Evolutionary conservation across 1,140 invertebrate genomes (phyloP), one percentile per base, ranked within the genome.

Genomic region (Oreohelix idahoensis): DNA sequence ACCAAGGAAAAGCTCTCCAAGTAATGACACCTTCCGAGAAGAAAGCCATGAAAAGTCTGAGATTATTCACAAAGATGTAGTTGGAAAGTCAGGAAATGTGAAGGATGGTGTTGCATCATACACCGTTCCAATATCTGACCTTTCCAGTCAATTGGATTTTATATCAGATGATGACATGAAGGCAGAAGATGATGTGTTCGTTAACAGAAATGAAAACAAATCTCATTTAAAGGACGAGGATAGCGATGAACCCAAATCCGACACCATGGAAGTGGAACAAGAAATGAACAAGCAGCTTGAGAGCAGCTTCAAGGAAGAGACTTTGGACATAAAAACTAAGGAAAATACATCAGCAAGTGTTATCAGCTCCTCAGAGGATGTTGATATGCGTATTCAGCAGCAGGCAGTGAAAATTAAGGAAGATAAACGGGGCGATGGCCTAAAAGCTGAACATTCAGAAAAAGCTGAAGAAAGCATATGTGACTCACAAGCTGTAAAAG

Each of bases 311-410:
- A 32, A 53, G 45, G 26, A 53, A 17, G 42, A 53, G 23, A 53
- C 20, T 11, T 2, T 23, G n/a, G n/a, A n/a, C n/a, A n/a, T n/a
- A n/a, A 20, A 77, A 29, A 1, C 36, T 1, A 2, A 77, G 11
- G n/a, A 29, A 66, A n/a, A 5, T 5, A 35, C 20, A 11, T 8
- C 63, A 66, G 63, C 23, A 2, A 66, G 29, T 32, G 63, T 66
- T 66, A 58, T 58, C 1, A 58, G 20, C 23, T 58, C 10, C 17
- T 32, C 36, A 29, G 51, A 66, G 58, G 77, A 79, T 79, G 58
- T 76, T 32, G 74, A 76, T 29, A 76, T 76, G 74, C 74, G 74
- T 49, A 76, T 76, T 51, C 74, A 76, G 26, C 74, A 45, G 20
- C 39, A 35, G 29, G 29, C 23, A 8, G 32, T 35, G 32, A 29